These are phyloP conservation scores for Heliconius hortense DNA, from an alignment of 2,888 invertebrate species.

Conservation along the genomic window DNA sequence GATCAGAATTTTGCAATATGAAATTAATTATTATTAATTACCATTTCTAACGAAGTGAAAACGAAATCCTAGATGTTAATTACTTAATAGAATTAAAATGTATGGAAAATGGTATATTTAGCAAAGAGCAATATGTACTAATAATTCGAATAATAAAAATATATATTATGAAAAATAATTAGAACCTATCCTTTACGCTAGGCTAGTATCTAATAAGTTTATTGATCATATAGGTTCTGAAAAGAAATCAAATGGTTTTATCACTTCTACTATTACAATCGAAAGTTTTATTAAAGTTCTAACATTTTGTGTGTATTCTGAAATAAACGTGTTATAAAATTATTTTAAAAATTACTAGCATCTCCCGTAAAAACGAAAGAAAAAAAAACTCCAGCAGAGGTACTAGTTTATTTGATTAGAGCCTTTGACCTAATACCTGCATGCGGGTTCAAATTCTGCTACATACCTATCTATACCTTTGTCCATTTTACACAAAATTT, in stretches of 20 bases:
- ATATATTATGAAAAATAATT: too few relatives aligned
- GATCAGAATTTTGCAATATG: constrained; percentile 38
- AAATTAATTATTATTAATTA: constrained; percentile 31
- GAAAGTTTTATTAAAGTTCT: too few relatives aligned
- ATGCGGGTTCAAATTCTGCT: not conserved
- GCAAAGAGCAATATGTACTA: too few relatives aligned
- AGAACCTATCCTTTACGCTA: too few relatives aligned
- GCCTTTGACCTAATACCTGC: not conserved
- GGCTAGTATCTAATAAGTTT: too few relatives aligned
- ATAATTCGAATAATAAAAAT: too few relatives aligned
- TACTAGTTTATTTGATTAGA: not conserved
- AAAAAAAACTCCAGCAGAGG: not conserved
- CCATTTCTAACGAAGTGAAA: constrained; percentile 17
- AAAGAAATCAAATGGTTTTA: too few relatives aligned
- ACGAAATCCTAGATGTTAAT: not conserved
- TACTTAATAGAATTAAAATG: not conserved
- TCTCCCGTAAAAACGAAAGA: not conserved
- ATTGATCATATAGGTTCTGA: too few relatives aligned
- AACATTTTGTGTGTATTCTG: too few relatives aligned
- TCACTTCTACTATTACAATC: too few relatives aligned
- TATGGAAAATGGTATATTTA: too few relatives aligned
- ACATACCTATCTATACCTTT: not conserved
- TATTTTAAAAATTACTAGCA: not conserved
- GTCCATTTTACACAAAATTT: not conserved
- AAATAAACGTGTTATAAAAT: too few relatives aligned